These are phyloP conservation scores for Trichopria drosophilae DNA, from an alignment of 2,888 invertebrate genomes.

Conservation along the genomic window DNA sequence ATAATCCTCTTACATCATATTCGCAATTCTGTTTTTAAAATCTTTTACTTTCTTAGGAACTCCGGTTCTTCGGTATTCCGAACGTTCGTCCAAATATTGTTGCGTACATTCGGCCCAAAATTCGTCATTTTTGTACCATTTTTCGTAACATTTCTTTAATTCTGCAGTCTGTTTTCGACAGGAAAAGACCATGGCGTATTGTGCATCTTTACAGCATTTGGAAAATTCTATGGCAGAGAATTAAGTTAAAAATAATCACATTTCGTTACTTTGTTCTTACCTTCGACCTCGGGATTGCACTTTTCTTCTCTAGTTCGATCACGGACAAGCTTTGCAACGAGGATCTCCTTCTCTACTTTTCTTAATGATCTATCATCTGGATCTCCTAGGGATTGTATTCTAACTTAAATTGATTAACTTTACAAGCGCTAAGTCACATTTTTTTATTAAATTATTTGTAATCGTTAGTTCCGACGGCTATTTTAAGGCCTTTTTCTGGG, in stretches of 20 bases:
- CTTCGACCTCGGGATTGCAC: conserved; percentile 73
- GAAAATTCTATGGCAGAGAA: conserved; percentile 56
- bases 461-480: not conserved
- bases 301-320: conserved; percentile 79
- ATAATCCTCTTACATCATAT: conserved; percentile 6
- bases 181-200: conserved; percentile 71
- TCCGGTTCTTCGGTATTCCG: conserved; percentile 82
- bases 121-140: conserved; percentile 77
- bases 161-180: conserved; percentile 74
- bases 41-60: conserved; percentile 56
- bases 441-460: not conserved
- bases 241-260: not conserved
- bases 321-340: conserved; percentile 87
- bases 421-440: no score
- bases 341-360: conserved; percentile 84
- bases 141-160: conserved; percentile 71
- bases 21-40: conserved; percentile 15
- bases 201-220: conserved; percentile 67
- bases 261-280: conserved; percentile 49
- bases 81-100: conserved; percentile 79
- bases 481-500: no score
- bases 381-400: no score
- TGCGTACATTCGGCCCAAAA: conserved; percentile 75
- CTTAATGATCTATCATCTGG: conserved; percentile 81
- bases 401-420: no score